These are phyloP conservation scores for Furnarius figulus DNA, from an alignment of 2,113 vertebrate genomes.

Conservation along the genomic window DNA sequence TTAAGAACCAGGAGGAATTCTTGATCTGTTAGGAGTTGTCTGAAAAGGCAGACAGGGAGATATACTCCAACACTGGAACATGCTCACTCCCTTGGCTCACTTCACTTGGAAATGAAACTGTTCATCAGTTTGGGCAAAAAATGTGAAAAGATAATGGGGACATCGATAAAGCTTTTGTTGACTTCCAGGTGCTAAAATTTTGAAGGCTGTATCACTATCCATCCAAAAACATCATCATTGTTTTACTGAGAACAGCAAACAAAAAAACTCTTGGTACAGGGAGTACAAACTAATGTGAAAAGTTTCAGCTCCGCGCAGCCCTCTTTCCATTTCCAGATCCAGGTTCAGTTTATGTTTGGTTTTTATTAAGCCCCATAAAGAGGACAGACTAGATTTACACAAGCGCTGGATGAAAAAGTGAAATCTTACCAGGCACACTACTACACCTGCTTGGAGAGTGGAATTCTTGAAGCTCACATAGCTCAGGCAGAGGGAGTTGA, in stretches of 20 bases:
- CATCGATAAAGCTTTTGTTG: background rate
- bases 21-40: background rate
- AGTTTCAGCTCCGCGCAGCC: background rate
- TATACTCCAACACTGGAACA: background rate
- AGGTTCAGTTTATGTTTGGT: background rate
- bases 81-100: background rate
- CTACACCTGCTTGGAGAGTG: background rate
- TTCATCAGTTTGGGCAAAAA: background rate
- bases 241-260: background rate
- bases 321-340: background rate
- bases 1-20: background rate
- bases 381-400: background rate
- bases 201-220: background rate
- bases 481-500: background rate
- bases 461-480: background rate
- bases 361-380: background rate
- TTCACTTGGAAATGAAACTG: background rate
- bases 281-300: background rate
- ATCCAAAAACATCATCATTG: background rate
- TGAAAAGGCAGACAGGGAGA: background rate
- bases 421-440: background rate
- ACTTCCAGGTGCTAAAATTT: background rate
- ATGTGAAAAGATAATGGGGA: background rate
- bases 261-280: background rate
- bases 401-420: background rate